phyloP scores from a whole-genome alignment of 2,888 invertebrate species.

The Drosophila dives region DNA sequence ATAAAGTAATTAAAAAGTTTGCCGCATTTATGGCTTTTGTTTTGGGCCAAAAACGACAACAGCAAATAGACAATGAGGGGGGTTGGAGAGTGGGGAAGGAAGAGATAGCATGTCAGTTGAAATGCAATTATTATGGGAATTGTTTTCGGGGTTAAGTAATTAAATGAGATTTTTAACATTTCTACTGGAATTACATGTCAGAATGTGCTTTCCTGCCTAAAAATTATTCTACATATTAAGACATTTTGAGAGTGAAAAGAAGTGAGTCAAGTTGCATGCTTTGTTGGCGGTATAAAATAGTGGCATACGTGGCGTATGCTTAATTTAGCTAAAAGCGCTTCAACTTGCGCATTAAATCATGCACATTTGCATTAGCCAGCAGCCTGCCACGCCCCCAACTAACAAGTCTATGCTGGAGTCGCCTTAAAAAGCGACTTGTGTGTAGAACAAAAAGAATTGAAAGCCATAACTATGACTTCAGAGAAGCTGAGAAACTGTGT shows the following conservation, averaged over 20 bases:
- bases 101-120: conserved; percentile 25
- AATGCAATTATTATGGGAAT: conserved; percentile 58
- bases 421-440: conserved; percentile 14
- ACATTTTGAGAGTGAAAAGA: background rate
- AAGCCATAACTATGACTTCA: conserved; percentile 50
- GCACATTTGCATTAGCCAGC: conserved; percentile 60
- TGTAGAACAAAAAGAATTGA: conserved; percentile 22
- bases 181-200: background rate
- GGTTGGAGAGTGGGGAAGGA: background rate
- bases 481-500: conserved; percentile 67
- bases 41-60: conserved; percentile 34
- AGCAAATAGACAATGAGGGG: conserved; percentile 13
- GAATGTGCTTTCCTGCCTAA: background rate
- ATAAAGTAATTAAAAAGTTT: conserved; percentile 79
- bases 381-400: conserved; percentile 42
- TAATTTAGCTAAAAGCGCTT: conserved; percentile 74
- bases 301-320: conserved; percentile 62
- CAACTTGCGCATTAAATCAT: conserved; percentile 62
- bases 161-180: conserved; percentile 23
- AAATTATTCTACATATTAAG: background rate
- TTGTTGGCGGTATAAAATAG: conserved; percentile 42
- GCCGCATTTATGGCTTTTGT: conserved; percentile 69
- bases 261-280: background rate
- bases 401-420: conserved; percentile 64
- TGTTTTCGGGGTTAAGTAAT: conserved; percentile 49